phyloP scores from a whole-genome alignment of 2,888 invertebrate genomes.

The Tetrapedia diversipes region DNA sequence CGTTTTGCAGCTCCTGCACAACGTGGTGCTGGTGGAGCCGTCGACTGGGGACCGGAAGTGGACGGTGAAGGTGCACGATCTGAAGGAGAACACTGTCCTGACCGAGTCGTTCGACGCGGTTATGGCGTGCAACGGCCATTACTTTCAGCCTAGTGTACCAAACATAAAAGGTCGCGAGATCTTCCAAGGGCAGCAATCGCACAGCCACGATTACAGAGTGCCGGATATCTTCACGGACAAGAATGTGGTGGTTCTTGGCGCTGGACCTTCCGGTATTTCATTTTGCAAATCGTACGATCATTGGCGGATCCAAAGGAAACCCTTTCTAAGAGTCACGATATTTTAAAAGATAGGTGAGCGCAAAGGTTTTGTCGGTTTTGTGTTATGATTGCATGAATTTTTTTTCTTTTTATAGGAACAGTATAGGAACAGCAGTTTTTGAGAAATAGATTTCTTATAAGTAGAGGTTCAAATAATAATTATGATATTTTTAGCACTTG shows the following conservation, averaged over 20 bases:
- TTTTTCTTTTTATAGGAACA: background rate
- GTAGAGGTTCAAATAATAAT: too few species aligned
- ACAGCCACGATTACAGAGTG: conserved; percentile 82
- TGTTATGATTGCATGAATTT: too few species aligned
- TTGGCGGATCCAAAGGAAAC: too few species aligned
- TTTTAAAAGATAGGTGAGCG: too few species aligned
- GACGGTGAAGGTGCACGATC: conserved; percentile 77
- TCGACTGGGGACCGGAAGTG: conserved; percentile 69
- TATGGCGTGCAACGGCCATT: conserved; percentile 84
- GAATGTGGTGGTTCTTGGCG: conserved; percentile 80
- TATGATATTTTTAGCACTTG: too few species aligned
- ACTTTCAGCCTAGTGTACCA: conserved; percentile 83
- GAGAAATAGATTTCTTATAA: too few species aligned
- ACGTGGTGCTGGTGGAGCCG: conserved; percentile 77
- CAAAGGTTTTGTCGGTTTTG: too few species aligned
- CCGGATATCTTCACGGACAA: conserved; percentile 77
- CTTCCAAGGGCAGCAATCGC: conserved; percentile 80
- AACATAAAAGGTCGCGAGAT: conserved; percentile 81
- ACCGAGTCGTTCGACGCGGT: conserved; percentile 80
- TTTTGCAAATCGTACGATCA: too few species aligned
- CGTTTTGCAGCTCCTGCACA: conserved; percentile 74
- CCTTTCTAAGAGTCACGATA: too few species aligned
- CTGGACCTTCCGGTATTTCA: conserved; percentile 80
- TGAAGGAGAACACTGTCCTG: conserved; percentile 65
- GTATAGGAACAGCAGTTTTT: too few species aligned